Percentiles rank a stretch among this genome's conserved stretches.
These are phyloP conservation scores for Enteromius fasciolatus DNA, from an alignment of 2,797 vertebrate species.

Conservation along the genomic window DNA sequence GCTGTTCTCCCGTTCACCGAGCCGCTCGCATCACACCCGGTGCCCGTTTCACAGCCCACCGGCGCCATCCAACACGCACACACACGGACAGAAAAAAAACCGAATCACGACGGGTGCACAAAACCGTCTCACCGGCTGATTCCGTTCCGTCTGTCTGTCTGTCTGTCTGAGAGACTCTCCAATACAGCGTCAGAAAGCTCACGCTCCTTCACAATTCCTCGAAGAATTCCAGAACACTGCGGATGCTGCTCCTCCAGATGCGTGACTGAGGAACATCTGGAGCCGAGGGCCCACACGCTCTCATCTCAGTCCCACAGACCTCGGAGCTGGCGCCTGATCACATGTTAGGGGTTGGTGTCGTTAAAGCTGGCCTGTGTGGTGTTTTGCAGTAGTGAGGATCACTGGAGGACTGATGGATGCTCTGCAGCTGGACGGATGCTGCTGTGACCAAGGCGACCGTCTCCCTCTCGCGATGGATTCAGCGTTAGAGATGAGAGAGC, in stretches of 20 bases:
- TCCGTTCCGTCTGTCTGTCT: neutral
- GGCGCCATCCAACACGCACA: conserved; percentile 68
- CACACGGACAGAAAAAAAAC: neutral
- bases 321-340: neutral
- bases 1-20: conserved; percentile 66
- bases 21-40: conserved; percentile 69
- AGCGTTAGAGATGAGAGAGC: neutral
- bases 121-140: conserved; percentile 6
- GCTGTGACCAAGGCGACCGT: conserved; percentile 57
- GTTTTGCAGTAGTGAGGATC: no score
- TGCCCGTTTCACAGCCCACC: conserved; percentile 60
- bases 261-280: conserved; percentile 11
- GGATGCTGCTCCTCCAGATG: neutral
- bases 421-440: conserved; percentile 71
- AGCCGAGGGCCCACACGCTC: neutral
- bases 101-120: conserved; percentile 15
- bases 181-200: neutral
- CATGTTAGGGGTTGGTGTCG: no score
- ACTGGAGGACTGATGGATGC: conserved; percentile 28
- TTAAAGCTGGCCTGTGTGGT: neutral
- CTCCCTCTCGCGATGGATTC: conserved; percentile 73
- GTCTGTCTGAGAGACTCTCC: neutral
- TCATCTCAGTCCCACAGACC: neutral
- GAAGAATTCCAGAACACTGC: neutral
- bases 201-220: neutral